Conservation (phyloP, 1,140 invertebrate genomes). For the Manduca sexta region DNA sequence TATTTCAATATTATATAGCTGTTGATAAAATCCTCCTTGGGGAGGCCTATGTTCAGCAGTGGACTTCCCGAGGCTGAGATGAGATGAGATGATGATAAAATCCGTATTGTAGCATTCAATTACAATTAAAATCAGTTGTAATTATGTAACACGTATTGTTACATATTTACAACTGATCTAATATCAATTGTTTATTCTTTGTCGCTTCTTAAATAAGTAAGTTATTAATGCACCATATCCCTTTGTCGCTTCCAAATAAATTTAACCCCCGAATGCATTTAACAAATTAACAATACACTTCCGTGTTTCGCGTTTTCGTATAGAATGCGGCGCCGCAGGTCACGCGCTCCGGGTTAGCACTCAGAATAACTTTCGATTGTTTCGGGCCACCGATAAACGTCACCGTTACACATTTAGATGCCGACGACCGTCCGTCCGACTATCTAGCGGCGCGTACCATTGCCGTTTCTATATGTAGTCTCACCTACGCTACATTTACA, state of each 20-base stretch:
- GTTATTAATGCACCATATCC: too few species aligned
- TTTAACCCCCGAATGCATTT: background rate
- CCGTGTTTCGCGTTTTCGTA: slow-evolving; percentile 37
- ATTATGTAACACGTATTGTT: too few species aligned
- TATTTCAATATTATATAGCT: too few species aligned
- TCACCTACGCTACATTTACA: background rate
- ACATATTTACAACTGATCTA: too few species aligned
- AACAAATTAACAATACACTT: slow-evolving; percentile 21
- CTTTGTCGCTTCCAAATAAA: background rate
- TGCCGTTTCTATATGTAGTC: slow-evolving; percentile 8
- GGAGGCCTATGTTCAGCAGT: too few species aligned
- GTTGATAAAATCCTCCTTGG: too few species aligned
- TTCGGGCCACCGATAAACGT: slow-evolving; percentile 51
- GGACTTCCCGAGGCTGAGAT: too few species aligned
- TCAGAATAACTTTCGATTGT: slow-evolving; percentile 67
- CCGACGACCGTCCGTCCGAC: slow-evolving; percentile 40
- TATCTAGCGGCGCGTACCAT: slow-evolving; percentile 26
- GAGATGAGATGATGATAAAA: too few species aligned
- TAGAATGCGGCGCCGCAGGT: slow-evolving; percentile 53
- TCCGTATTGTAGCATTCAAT: too few species aligned
- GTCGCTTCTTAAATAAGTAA: too few species aligned
- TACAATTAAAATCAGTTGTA: too few species aligned
- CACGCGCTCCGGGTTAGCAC: slow-evolving; percentile 54
- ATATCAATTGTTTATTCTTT: too few species aligned
- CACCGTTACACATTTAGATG: slow-evolving; percentile 55